Percentiles rank a stretch among this genome's conserved stretches.
These are phyloP conservation scores for Campoplex capitator DNA, from an alignment of 2,888 invertebrate genomes.

Conservation along the genomic window DNA sequence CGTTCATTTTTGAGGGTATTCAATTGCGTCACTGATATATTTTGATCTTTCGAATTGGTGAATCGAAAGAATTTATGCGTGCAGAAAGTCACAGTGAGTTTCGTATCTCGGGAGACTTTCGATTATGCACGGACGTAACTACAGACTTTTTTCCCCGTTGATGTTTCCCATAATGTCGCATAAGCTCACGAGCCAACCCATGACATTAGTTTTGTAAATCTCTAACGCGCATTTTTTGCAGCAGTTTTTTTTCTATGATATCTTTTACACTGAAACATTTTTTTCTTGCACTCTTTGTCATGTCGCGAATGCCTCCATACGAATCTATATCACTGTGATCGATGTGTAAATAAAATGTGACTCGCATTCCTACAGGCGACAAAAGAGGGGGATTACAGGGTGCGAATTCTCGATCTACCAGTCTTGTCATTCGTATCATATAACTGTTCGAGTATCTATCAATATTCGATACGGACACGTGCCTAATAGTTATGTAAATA, in stretches of 20 bases:
- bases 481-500: neutral
- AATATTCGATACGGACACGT: neutral
- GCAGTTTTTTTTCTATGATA: neutral
- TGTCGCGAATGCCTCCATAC: conserved; percentile 5
- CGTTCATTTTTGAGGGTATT: too few relatives aligned
- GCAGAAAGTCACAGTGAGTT: too few relatives aligned
- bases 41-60: too few relatives aligned
- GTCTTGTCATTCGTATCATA: conserved; percentile 27
- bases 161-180: neutral
- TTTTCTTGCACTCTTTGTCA: conserved; percentile 10
- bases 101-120: too few relatives aligned
- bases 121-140: too few relatives aligned
- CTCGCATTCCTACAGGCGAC: conserved; percentile 33
- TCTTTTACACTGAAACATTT: neutral
- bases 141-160: too few relatives aligned
- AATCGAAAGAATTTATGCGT: too few relatives aligned
- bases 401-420: conserved; percentile 42
- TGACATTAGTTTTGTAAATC: neutral
- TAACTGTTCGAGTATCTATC: neutral
- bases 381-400: neutral
- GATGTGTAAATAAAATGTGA: conserved; percentile 23
- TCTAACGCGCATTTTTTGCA: neutral
- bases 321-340: conserved; percentile 8
- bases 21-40: too few relatives aligned
- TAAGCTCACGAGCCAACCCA: neutral